phyloP scores from a whole-genome alignment of 2,797 vertebrate genomes.

The Periparus ater region DNA sequence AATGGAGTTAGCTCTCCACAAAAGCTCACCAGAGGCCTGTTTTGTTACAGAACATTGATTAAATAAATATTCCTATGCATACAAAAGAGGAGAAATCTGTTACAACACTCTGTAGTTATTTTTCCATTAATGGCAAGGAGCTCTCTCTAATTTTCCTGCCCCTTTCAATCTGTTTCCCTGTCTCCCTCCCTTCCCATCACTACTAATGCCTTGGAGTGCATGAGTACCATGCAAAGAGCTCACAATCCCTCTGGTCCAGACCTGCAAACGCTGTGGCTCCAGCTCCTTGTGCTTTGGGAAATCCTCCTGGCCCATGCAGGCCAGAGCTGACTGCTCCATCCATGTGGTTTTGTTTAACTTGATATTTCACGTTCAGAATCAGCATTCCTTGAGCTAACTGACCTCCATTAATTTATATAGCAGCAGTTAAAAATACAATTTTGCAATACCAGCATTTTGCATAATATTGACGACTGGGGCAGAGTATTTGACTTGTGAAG shows the following conservation, averaged over 20 bases:
- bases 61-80: slow-evolving; percentile 75
- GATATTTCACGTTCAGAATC: not conserved
- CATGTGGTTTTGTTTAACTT: not conserved
- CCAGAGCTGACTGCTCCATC: not conserved
- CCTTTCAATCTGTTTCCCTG: slow-evolving; percentile 35
- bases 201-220: slow-evolving; percentile 46
- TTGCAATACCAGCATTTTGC: not conserved
- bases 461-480: not conserved
- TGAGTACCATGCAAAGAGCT: slow-evolving; percentile 22
- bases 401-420: not conserved
- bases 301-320: not conserved
- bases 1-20: slow-evolving; percentile 58
- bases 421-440: not conserved
- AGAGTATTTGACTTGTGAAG: not conserved
- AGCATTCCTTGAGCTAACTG: not conserved
- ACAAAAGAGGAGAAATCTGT: slow-evolving; percentile 70
- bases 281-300: not conserved
- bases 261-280: not conserved
- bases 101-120: slow-evolving; percentile 58
- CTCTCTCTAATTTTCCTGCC: slow-evolving; percentile 57
- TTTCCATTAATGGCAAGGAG: slow-evolving; percentile 63
- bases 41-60: slow-evolving; percentile 75
- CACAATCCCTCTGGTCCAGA: not conserved
- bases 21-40: slow-evolving; percentile 72
- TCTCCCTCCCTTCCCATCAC: slow-evolving; percentile 33